Conservation (phyloP, 2,888 invertebrate genomes). For the Nomada fabriciana region DNA sequence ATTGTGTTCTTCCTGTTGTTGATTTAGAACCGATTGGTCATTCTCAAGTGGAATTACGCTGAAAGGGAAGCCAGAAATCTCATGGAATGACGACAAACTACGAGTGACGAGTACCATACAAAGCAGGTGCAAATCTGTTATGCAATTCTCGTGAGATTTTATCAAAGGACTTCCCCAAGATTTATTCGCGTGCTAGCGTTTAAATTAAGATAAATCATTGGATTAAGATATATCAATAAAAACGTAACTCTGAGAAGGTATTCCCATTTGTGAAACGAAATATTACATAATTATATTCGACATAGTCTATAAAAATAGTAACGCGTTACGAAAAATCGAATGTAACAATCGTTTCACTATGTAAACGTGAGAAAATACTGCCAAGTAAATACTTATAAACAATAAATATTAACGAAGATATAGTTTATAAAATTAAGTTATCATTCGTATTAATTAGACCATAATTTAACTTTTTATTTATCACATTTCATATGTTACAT, state of each 20-base stretch:
- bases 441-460: no score
- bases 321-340: no score
- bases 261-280: not conserved
- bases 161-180: slow-evolving; percentile 51
- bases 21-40: slow-evolving; percentile 36
- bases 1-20: not conserved
- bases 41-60: slow-evolving; percentile 36
- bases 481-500: no score
- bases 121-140: slow-evolving; percentile 33
- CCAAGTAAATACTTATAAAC: no score
- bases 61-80: slow-evolving; percentile 43
- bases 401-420: no score
- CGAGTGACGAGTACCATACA: slow-evolving; percentile 25
- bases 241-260: slow-evolving; percentile 1
- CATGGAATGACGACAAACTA: slow-evolving; percentile 40
- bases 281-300: not conserved
- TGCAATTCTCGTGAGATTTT: slow-evolving; percentile 51
- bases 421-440: no score
- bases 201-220: slow-evolving; percentile 22
- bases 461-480: no score
- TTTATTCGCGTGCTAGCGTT: slow-evolving; percentile 15
- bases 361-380: no score
- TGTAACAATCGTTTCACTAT: no score
- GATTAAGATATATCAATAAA: slow-evolving; percentile 12
- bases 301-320: no score